Conservation (phyloP, 1,140 invertebrate genomes). For the Nymphalis io region DNA sequence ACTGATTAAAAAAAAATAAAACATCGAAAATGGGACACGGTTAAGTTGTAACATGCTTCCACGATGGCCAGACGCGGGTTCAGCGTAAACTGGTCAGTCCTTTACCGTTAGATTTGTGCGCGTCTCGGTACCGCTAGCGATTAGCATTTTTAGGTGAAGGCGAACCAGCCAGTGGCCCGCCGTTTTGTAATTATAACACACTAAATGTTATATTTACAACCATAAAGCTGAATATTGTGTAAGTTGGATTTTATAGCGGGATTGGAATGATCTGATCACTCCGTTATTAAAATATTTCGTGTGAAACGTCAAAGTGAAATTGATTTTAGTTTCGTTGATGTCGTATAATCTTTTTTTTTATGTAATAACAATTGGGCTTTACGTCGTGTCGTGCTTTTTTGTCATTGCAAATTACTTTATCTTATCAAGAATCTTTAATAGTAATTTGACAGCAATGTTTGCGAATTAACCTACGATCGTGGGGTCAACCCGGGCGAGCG, state of each 20-base stretch:
- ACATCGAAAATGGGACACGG: too few relatives aligned
- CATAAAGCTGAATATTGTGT: neutral
- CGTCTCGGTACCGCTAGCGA: conserved; percentile 52
- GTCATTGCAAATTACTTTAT: too few relatives aligned
- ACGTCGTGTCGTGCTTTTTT: too few relatives aligned
- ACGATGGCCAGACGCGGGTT: conserved; percentile 11
- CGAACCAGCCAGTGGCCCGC: conserved; percentile 40
- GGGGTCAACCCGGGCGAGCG: too few relatives aligned
- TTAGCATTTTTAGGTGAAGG: conserved; percentile 72
- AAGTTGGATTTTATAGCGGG: neutral
- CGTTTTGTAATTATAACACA: conserved; percentile 43
- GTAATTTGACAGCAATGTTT: too few relatives aligned
- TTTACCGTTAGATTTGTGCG: conserved; percentile 56
- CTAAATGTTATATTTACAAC: conserved; percentile 23
- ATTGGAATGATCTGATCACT: neutral
- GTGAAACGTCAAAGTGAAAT: neutral
- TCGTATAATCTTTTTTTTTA: neutral
- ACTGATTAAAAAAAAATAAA: too few relatives aligned
- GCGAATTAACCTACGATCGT: too few relatives aligned
- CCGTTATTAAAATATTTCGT: neutral
- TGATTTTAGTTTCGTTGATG: too few relatives aligned
- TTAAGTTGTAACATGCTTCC: conserved; percentile 9
- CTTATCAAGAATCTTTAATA: too few relatives aligned
- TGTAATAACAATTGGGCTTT: too few relatives aligned
- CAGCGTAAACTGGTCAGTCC: conserved; percentile 39